Conservation (phyloP, 2,888 invertebrate species). For the Leptodirus hochenwartii region DNA sequence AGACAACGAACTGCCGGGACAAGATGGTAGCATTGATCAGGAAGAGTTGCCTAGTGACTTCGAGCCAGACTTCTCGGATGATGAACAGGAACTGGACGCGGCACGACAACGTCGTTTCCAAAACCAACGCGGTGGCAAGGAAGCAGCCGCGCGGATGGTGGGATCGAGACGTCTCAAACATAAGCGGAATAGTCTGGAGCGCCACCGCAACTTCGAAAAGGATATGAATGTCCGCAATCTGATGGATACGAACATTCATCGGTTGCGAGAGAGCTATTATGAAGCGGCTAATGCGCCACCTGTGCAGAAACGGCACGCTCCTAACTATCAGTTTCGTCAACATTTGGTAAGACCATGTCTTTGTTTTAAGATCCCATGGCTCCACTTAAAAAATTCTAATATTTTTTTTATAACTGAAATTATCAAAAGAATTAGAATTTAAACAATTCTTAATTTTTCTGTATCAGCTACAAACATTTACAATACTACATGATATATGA, state of each 20-base stretch:
- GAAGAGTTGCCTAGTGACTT: no score
- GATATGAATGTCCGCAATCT: constrained; percentile 27
- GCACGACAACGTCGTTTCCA: not conserved
- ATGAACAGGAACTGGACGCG: constrained; percentile 59
- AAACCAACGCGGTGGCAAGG: constrained; percentile 1
- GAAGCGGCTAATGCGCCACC: constrained; percentile 14
- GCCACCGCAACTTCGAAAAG: constrained; percentile 21
- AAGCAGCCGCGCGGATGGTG: constrained; percentile 3
- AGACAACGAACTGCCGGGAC: constrained; percentile 60
- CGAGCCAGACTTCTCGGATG: constrained; percentile 53
- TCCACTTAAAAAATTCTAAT: not conserved
- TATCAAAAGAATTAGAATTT: no score
- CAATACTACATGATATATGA: no score
- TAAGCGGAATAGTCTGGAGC: constrained; percentile 18
- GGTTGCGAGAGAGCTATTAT: constrained; percentile 12
- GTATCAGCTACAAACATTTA: no score
- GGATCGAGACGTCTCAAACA: constrained; percentile 13
- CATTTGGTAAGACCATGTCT: no score
- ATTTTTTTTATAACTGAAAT: no score
- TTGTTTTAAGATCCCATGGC: not conserved
- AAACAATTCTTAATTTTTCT: no score
- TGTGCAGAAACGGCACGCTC: constrained; percentile 10
- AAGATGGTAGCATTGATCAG: constrained; percentile 35
- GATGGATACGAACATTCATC: constrained; percentile 18
- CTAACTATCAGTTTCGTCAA: constrained; percentile 5